Conservation (phyloP, 2,113 vertebrate species). For the Mobula hypostoma region DNA sequence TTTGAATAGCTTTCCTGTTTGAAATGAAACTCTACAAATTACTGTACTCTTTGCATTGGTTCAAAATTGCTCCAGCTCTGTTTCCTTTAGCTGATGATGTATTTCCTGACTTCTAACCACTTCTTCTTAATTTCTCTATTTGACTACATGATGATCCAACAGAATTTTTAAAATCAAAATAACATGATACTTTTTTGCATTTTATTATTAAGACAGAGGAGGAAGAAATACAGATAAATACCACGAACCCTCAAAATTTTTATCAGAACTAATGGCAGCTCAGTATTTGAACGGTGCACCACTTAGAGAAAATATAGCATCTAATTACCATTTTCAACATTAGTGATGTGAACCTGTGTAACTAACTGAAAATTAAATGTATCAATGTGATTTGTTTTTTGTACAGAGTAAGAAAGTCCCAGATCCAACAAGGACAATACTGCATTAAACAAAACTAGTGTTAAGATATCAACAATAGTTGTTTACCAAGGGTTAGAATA, state of each 20-base stretch:
- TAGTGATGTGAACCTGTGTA: not conserved
- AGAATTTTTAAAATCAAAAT: not conserved
- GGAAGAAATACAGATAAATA: not conserved
- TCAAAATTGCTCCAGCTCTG: not conserved
- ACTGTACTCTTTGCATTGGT: not conserved
- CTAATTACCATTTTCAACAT: constrained; percentile 1
- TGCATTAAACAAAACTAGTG: not conserved
- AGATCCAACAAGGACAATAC: not conserved
- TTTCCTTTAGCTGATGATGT: constrained; percentile 25
- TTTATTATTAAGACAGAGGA: not conserved
- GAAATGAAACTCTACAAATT: not conserved
- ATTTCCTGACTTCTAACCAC: constrained; percentile 23
- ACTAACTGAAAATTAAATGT: no score
- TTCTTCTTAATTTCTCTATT: constrained; percentile 16
- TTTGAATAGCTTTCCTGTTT: not conserved
- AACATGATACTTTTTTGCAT: not conserved
- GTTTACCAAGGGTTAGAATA: not conserved
- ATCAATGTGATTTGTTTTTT: not conserved
- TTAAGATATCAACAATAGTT: not conserved
- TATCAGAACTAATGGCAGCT: not conserved
- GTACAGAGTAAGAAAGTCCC: not conserved
- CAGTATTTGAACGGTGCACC: not conserved
- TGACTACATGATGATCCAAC: not conserved
- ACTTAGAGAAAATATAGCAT: not conserved
- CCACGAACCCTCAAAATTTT: no score